phyloP scores from a whole-genome alignment of 2,113 vertebrate species.

The Origma solitaria region DNA sequence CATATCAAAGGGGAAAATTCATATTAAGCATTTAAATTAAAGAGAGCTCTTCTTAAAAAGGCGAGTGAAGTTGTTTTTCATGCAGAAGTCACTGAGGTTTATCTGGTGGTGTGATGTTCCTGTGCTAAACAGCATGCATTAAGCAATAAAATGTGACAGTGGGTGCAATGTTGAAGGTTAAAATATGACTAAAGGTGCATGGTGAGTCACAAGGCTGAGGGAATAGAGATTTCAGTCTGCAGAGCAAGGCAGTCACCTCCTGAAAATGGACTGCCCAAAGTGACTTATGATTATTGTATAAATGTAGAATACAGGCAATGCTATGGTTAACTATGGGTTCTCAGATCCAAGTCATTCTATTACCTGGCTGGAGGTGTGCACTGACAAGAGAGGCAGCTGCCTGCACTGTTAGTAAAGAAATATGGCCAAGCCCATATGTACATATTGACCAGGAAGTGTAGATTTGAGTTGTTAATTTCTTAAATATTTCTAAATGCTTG shows the following conservation, averaged over 20 bases:
- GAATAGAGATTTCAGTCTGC: conserved; percentile 25
- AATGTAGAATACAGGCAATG: neutral
- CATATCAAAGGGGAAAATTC: neutral
- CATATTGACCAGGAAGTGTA: neutral
- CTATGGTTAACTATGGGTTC: neutral
- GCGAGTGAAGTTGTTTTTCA: neutral
- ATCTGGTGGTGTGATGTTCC: neutral
- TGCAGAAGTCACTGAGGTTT: neutral
- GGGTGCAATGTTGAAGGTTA: conserved; percentile 33
- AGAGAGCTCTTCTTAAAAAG: neutral
- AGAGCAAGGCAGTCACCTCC: conserved; percentile 15
- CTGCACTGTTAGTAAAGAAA: neutral
- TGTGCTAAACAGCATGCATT: neutral
- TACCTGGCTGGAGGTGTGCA: neutral
- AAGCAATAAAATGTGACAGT: conserved; percentile 33
- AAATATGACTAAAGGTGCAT: conserved; percentile 48
- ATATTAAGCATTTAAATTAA: neutral
- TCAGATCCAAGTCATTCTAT: neutral
- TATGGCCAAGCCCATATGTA: neutral
- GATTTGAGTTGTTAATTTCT: neutral
- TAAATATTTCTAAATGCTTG: neutral
- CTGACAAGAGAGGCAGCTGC: neutral
- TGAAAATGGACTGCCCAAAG: conserved; percentile 1
- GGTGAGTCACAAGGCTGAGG: conserved; percentile 49
- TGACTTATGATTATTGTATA: neutral